Base-by-base conservation (phyloP, 2,113 vertebrate species). In the Sterrhoptilus dennistouni region DNA sequence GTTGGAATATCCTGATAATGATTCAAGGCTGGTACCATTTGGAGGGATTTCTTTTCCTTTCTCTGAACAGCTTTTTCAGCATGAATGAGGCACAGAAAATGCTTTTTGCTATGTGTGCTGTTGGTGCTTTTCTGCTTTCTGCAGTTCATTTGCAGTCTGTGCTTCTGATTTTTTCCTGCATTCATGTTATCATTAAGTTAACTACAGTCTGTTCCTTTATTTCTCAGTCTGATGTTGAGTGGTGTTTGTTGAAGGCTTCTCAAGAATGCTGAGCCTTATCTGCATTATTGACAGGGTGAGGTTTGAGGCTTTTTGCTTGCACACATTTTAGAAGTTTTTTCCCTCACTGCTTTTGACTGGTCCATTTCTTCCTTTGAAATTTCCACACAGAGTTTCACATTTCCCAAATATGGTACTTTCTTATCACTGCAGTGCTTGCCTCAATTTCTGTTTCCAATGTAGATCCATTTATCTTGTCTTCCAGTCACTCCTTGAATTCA, bases 181-280 rank as follows among this genome's bases (percentile, higher is more conserved):
- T 95, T 90, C 72, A 74, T 83, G 52, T 88, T 93, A 90, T 90
- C 77, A 85, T 96, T 85, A 96, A 90, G 66, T 96, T 97, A 96
- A 91, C 87, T 86, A 40, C 65, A 78, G 79, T 93, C 49, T 74
- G 28, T 36, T 81, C 53, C 83, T 90, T 89, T 69, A 80, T 96
- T 87, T 72, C 84, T 57, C 92, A 95, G 88, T 89, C 56, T 90
- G 65, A 80, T 81, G 35, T 52, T 54, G 65, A 95, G 53, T 90
- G n/a, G 56, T 52, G 11, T 96, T 42, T 11, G 57, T 38, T 12
- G 23, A 97, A 50, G 45, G 36, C 9, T 82, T 94, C 65, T 97
- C 93, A 91, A 91, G 96, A 96, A 93, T 91, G 47, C 16, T 96
- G 64, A 96, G 54, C 78, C 44, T 91, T 91, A 79, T 36, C 54